These are phyloP conservation scores for Seira sanloemensis DNA, from an alignment of 2,888 invertebrate genomes.

Conservation along the genomic window DNA sequence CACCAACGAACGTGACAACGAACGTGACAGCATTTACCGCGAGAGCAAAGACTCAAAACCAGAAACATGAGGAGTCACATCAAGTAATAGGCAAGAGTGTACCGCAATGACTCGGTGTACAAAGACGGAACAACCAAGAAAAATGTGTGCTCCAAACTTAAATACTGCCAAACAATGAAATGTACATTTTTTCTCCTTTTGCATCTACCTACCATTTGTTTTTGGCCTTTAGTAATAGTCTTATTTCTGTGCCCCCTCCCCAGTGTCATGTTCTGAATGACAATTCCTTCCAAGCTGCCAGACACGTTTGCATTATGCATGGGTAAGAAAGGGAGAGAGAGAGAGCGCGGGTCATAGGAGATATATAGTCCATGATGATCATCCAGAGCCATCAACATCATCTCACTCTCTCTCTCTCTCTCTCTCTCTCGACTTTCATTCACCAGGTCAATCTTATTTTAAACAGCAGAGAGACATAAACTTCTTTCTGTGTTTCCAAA, in stretches of 20 bases:
- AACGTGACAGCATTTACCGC: slow-evolving; percentile 59
- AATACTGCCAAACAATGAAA: slow-evolving; percentile 2
- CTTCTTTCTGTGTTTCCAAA: no score
- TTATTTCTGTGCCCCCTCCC: slow-evolving; percentile 56
- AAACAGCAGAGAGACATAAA: no score
- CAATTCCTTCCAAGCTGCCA: slow-evolving; percentile 33
- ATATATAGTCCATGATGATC: no score
- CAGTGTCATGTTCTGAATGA: slow-evolving; percentile 61
- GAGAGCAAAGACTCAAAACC: slow-evolving; percentile 48
- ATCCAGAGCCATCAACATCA: no score
- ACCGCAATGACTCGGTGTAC: background rate
- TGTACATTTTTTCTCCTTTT: slow-evolving; percentile 1
- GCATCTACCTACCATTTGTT: slow-evolving; percentile 8
- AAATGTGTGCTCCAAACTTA: background rate
- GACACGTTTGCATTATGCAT: slow-evolving; percentile 67
- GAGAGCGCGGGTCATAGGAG: no score
- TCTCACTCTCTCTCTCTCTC: background rate
- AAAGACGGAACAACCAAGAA: background rate
- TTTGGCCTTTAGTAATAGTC: slow-evolving; percentile 54
- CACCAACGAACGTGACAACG: slow-evolving; percentile 8
- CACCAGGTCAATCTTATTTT: background rate
- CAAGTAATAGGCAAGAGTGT: background rate
- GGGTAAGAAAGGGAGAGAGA: background rate
- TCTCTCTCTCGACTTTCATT: background rate
- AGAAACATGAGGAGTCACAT: slow-evolving; percentile 45